Evolutionary conservation across 1,140 invertebrate genomes (phyloP).

Genomic region (Triops cancriformis): DNA sequence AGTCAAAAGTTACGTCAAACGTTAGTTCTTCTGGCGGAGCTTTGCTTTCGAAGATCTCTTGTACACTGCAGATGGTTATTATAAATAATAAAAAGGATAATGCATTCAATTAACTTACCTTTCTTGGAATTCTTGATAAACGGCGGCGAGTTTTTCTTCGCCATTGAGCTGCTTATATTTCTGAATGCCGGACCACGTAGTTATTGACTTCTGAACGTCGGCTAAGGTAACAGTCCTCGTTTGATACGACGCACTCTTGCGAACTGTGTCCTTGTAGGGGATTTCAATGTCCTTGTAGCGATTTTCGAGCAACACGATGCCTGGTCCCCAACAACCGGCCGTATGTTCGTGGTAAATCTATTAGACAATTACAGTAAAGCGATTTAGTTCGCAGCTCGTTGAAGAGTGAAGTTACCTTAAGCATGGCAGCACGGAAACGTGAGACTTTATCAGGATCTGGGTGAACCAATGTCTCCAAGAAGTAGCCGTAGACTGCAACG

Average conservation of each 20-base stretch:
- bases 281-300: slow-evolving; percentile 17
- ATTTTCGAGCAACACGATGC: neutral
- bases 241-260: neutral
- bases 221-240: too few species aligned
- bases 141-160: too few species aligned
- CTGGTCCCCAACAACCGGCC: slow-evolving; percentile 17
- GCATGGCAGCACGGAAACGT: neutral
- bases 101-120: too few species aligned
- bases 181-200: too few species aligned
- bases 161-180: too few species aligned
- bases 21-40: too few species aligned
- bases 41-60: too few species aligned
- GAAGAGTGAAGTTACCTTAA: neutral
- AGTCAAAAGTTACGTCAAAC: too few species aligned
- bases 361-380: neutral
- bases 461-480: slow-evolving; percentile 26
- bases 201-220: too few species aligned
- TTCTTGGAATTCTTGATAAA: too few species aligned
- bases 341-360: slow-evolving; percentile 8
- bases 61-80: too few species aligned
- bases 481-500: slow-evolving; percentile 40
- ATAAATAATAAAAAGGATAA: too few species aligned
- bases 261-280: slow-evolving; percentile 16
- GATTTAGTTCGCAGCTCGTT: neutral
- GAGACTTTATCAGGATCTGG: neutral